Conservation (phyloP, 2,113 vertebrate genomes). For the Pluvianellus socialis region DNA sequence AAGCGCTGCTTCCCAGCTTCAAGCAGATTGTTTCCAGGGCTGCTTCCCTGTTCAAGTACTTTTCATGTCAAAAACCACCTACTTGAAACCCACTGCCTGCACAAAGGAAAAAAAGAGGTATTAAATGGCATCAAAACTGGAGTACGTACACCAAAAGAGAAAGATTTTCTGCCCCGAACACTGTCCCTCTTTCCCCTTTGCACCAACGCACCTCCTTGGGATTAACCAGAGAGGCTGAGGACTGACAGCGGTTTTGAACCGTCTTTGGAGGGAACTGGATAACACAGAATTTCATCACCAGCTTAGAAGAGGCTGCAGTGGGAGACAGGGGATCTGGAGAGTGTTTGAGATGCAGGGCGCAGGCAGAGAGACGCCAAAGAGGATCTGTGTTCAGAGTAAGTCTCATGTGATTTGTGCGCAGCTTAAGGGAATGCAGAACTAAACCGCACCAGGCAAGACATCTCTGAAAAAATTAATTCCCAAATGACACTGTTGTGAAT, state of each 20-base stretch:
- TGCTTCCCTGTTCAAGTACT: not conserved
- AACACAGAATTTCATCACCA: not conserved
- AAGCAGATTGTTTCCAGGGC: not conserved
- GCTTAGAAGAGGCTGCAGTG: not conserved
- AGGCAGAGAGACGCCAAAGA: not conserved
- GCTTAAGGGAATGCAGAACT: not conserved
- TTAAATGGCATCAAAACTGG: not conserved
- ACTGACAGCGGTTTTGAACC: not conserved
- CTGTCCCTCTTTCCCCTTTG: not conserved
- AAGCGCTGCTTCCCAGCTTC: not conserved
- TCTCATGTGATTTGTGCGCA: not conserved
- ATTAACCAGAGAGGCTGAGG: not conserved
- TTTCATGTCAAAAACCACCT: not conserved
- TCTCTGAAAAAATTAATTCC: not conserved
- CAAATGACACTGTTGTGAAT: not conserved
- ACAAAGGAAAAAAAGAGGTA: not conserved
- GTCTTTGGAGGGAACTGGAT: not conserved
- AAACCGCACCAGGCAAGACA: not conserved
- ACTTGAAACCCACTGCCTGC: not conserved
- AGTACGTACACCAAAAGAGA: not conserved
- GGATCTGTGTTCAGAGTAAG: accelerated
- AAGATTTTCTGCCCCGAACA: not conserved
- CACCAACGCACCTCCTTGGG: not conserved
- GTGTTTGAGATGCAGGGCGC: not conserved
- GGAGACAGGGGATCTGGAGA: not conserved